A percentile compares a stretch with the other conserved stretches of the same genome.
Conservation (phyloP, 35 echinoderm and acorn worm genomes). For the Hemicentrotus pulcherrimus region DNA sequence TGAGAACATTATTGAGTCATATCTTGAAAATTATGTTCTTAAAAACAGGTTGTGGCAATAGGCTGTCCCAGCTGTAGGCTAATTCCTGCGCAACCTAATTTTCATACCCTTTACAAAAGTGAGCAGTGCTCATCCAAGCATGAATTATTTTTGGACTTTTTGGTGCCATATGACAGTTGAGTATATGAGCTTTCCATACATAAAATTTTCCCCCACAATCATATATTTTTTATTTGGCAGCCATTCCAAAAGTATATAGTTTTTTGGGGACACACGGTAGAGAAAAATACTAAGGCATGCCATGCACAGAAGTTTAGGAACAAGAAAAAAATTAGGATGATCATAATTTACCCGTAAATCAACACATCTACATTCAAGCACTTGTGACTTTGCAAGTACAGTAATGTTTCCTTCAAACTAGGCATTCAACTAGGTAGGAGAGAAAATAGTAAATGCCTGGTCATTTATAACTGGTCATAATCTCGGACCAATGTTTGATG, state of each 20-base stretch:
- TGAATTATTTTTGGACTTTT: constrained; percentile 30
- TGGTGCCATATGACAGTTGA: constrained; percentile 39
- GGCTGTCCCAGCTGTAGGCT: constrained; percentile 11
- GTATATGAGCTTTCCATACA: constrained; percentile 9
- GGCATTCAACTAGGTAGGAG: background rate
- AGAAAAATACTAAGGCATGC: background rate
- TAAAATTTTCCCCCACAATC: too few species aligned
- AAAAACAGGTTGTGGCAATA: background rate
- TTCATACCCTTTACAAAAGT: constrained; percentile 59
- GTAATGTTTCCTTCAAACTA: background rate
- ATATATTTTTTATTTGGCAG: too few species aligned
- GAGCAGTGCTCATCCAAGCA: constrained; percentile 54
- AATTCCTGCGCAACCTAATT: constrained; percentile 55
- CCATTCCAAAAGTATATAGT: too few species aligned
- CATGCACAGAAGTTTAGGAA: background rate
- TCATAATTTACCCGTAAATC: background rate
- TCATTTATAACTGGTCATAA: too few species aligned
- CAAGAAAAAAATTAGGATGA: background rate
- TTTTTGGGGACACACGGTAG: too few species aligned
- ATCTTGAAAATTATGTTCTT: background rate
- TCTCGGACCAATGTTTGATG: too few species aligned
- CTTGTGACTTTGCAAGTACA: background rate
- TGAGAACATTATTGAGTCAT: background rate
- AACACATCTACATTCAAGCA: background rate
- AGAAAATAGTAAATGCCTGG: too few species aligned